A percentile compares a stretch with the other conserved stretches of the same genome.
Evolutionary conservation across 2,113 vertebrate species (phyloP).

Genomic region (Zosterops japonicus): DNA sequence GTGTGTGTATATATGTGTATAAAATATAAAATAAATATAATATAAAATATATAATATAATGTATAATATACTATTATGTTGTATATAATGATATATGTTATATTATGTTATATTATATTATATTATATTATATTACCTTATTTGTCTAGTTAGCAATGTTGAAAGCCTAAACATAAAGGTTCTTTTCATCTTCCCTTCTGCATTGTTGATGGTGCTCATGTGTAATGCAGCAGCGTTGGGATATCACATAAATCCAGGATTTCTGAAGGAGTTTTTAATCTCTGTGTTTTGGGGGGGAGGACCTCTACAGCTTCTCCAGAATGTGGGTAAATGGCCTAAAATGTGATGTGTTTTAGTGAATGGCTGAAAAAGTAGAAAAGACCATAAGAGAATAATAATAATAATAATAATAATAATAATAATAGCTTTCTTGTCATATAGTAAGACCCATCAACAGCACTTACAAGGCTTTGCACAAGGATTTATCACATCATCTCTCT

Average conservation of each 20-base stretch:
- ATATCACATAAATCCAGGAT: neutral
- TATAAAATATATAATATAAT: no score
- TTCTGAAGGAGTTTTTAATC: neutral
- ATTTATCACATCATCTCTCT: neutral
- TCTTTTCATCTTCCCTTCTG: neutral
- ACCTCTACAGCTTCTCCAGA: neutral
- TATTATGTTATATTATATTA: no score
- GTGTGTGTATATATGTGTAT: no score
- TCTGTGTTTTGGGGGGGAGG: neutral
- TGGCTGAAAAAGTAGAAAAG: neutral
- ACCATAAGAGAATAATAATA: neutral
- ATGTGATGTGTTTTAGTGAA: neutral
- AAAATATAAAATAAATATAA: no score
- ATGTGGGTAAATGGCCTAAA: neutral
- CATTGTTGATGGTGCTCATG: accelerated
- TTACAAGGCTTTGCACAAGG: neutral
- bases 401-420: no score
- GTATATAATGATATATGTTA: no score
- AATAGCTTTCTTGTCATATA: neutral
- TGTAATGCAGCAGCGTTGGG: neutral
- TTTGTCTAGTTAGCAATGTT: neutral
- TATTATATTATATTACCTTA: no score
- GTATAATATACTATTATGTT: no score
- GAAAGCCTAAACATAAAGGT: neutral
- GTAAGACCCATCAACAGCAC: neutral